These are phyloP conservation scores for Avahi laniger DNA, from an alignment of 2,797 vertebrate genomes.

Conservation along the genomic window DNA sequence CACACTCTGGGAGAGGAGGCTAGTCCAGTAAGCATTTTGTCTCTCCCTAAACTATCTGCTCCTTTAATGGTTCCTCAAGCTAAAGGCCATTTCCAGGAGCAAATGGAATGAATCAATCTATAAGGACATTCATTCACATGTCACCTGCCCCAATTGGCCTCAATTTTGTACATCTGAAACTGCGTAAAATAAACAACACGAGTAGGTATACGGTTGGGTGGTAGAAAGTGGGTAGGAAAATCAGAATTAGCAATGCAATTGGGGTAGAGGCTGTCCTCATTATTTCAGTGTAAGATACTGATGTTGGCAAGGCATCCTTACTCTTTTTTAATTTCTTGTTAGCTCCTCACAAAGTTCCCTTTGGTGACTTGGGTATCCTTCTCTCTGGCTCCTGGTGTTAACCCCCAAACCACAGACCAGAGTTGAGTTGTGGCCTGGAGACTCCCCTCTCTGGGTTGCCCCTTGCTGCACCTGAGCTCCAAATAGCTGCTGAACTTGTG, in stretches of 20 bases:
- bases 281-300: not conserved
- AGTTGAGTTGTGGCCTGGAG: not conserved
- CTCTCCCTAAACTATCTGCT: not conserved
- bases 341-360: not conserved
- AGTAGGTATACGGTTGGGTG: not conserved
- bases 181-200: not conserved
- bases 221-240: not conserved
- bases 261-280: accelerated
- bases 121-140: not conserved
- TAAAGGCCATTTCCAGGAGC: not conserved
- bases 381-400: not conserved
- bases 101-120: not conserved
- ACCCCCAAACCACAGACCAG: not conserved
- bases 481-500: not conserved
- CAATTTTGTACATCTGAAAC: not conserved
- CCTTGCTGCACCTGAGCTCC: not conserved
- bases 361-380: not conserved
- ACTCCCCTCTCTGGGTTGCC: not conserved
- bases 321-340: not conserved
- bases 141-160: not conserved
- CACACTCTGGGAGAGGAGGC: not conserved
- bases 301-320: too few relatives aligned
- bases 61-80: not conserved
- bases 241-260: not conserved
- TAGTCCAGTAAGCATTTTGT: not conserved